phyloP scores from a whole-genome alignment of 2,113 vertebrate genomes.

The Cyprinodon brontotheroides region DNA sequence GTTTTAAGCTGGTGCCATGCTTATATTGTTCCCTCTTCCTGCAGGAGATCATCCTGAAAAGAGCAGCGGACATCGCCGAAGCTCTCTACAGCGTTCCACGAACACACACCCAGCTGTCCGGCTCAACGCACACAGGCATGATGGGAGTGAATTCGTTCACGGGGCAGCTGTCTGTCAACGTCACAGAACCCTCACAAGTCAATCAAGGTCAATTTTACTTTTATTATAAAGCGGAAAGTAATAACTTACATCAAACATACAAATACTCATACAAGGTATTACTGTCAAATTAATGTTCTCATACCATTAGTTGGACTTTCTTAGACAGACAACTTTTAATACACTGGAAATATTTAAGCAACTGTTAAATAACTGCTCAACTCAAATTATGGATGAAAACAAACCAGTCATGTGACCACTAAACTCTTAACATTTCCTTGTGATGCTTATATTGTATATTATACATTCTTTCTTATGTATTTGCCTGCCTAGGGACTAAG shows the following conservation, averaged over 20 bases:
- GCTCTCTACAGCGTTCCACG: slow-evolving; percentile 97
- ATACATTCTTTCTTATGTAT: too few relatives aligned
- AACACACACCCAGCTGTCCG: slow-evolving; percentile 94
- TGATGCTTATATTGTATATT: too few relatives aligned
- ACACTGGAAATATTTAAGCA: background rate
- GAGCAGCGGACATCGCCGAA: slow-evolving; percentile 97
- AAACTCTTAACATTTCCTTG: too few relatives aligned
- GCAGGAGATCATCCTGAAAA: slow-evolving; percentile 97
- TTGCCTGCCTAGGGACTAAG: too few relatives aligned
- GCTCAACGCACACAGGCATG: slow-evolving; percentile 91
- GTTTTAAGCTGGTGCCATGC: background rate
- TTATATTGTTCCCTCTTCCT: background rate
- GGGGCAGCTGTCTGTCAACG: slow-evolving; percentile 95
- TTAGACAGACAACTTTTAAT: background rate
- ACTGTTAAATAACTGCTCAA: background rate
- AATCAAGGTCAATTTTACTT: slow-evolving; percentile 86
- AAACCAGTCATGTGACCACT: too few relatives aligned
- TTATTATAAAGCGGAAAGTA: background rate
- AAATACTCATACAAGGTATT: background rate
- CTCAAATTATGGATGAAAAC: too few relatives aligned
- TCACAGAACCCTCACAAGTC: slow-evolving; percentile 90
- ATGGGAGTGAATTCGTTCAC: slow-evolving; percentile 98
- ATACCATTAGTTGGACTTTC: background rate
- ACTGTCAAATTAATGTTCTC: background rate
- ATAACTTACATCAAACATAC: background rate